Evolutionary conservation across 2,888 invertebrate species (phyloP).

Genomic region (Apomyelois bistriatella): DNA sequence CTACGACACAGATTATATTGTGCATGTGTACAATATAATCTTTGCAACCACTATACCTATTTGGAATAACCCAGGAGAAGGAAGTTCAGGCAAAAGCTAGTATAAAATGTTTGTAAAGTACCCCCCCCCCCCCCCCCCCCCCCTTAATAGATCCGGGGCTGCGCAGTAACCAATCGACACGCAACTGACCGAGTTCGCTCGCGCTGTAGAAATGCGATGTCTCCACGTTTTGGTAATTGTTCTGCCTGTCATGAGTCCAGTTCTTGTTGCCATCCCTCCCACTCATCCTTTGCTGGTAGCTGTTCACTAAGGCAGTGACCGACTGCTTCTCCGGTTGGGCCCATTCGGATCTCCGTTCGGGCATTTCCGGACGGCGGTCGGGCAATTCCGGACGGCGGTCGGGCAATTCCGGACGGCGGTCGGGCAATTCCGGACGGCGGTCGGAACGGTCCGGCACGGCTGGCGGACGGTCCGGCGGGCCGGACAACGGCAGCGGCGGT

Average conservation of each 20-base stretch:
- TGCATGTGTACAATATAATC: no score
- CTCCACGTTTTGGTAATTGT: conserved; percentile 45
- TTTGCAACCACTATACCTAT: no score
- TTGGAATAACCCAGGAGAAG: no score
- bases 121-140: no score
- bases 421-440: conserved; percentile 16
- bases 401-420: not conserved
- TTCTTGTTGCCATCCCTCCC: conserved; percentile 46
- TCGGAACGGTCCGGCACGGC: conserved; percentile 33
- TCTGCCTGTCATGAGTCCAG: conserved; percentile 21
- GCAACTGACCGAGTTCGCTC: conserved; percentile 66
- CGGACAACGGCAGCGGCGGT: conserved; percentile 54
- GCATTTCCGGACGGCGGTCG: conserved; percentile 25
- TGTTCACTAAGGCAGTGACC: conserved; percentile 64
- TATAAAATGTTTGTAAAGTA: no score
- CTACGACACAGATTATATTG: no score
- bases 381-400: conserved; percentile 22
- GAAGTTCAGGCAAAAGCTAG: no score
- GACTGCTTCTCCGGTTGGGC: conserved; percentile 42
- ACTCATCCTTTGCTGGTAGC: conserved; percentile 62
- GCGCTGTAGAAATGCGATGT: conserved; percentile 65
- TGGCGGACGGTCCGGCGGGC: conserved; percentile 51
- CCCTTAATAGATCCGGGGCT: no score
- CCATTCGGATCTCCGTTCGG: conserved; percentile 26
- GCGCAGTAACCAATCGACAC: conserved; percentile 3